A percentile compares a stretch with the other conserved stretches of the same genome.
phyloP scores from a whole-genome alignment of 2,888 invertebrate species.

The Acronicta psi region DNA sequence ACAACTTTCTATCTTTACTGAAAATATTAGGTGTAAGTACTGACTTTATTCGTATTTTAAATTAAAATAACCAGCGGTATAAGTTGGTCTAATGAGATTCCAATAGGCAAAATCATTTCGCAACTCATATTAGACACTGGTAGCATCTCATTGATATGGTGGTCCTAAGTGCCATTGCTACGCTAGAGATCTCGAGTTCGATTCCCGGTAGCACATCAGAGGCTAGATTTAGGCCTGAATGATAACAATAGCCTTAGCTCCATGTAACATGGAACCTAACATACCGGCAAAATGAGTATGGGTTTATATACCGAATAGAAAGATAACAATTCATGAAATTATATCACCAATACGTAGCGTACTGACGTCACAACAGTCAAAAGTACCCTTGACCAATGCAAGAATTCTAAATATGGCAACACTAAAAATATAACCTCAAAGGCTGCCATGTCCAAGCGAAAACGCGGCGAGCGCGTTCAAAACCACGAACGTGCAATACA shows the following conservation, averaged over 20 bases:
- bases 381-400: slow-evolving; percentile 55
- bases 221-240: too few relatives aligned
- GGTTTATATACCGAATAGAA: too few relatives aligned
- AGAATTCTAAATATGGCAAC: slow-evolving; percentile 70
- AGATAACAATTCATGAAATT: not conserved
- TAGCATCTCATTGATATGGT: too few relatives aligned
- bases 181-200: too few relatives aligned
- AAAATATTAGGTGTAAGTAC: not conserved
- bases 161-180: too few relatives aligned
- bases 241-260: too few relatives aligned
- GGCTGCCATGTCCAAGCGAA: slow-evolving; percentile 79
- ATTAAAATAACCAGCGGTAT: not conserved
- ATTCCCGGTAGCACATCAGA: too few relatives aligned
- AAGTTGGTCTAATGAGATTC: not conserved
- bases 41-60: too few relatives aligned
- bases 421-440: slow-evolving; percentile 81
- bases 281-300: too few relatives aligned
- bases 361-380: slow-evolving; percentile 42
- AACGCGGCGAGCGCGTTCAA: slow-evolving; percentile 75
- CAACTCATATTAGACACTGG: not conserved
- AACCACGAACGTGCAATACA: slow-evolving; percentile 68
- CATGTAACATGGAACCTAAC: too few relatives aligned
- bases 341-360: not conserved
- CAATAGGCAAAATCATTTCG: not conserved
- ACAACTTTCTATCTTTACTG: too few relatives aligned